Percentiles rank a stretch among this genome's conserved stretches.
These are phyloP conservation scores for Lordiphosa stackelbergi DNA, from an alignment of 1,140 invertebrate genomes.

Conservation along the genomic window DNA sequence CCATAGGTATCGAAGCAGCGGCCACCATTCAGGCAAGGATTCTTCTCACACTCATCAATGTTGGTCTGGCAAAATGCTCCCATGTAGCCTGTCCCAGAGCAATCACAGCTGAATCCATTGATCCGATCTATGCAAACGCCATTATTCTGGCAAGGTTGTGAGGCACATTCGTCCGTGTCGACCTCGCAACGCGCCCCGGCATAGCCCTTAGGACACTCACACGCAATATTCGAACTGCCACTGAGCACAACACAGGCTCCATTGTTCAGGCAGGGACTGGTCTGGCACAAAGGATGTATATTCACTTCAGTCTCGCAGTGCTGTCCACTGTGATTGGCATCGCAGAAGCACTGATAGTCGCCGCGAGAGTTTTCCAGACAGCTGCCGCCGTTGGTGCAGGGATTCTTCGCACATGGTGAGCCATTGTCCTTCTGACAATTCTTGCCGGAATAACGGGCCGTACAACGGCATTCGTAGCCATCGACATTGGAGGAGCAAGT, in stretches of 20 bases:
- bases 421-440: conserved; percentile 90
- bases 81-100: conserved; percentile 85
- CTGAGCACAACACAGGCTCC: conserved; percentile 82
- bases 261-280: conserved; percentile 86
- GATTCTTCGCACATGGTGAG: conserved; percentile 83
- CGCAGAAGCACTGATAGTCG: conserved; percentile 87
- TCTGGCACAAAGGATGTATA: conserved; percentile 84
- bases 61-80: conserved; percentile 89
- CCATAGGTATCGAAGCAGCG: conserved; percentile 89
- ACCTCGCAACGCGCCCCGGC: conserved; percentile 83
- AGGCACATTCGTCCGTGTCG: conserved; percentile 84
- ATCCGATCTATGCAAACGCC: conserved; percentile 88
- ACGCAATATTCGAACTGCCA: conserved; percentile 80
- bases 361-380: conserved; percentile 86
- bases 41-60: conserved; percentile 89
- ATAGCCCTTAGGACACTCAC: conserved; percentile 83
- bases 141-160: conserved; percentile 88
- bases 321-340: conserved; percentile 84
- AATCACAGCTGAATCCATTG: conserved; percentile 89
- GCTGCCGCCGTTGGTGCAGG: conserved; percentile 86
- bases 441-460: conserved; percentile 87
- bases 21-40: conserved; percentile 87
- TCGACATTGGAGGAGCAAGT: conserved; percentile 85
- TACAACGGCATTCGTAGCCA: conserved; percentile 88
- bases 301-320: conserved; percentile 88